Evolutionary conservation across 2,797 vertebrate species (phyloP).

Genomic region (Lycodopsis pacificus): DNA sequence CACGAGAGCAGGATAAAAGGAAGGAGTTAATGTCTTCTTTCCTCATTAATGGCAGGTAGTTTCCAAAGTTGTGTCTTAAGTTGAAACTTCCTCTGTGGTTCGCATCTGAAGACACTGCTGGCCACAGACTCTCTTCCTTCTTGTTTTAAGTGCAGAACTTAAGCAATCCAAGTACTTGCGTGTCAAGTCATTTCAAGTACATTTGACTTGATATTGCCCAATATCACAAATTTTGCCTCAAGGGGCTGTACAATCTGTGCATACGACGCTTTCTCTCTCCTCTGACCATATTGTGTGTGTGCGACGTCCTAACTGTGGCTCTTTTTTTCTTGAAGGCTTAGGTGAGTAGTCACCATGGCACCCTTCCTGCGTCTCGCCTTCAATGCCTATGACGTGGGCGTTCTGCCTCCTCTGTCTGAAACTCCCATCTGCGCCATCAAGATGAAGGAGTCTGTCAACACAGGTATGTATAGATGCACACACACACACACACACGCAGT

Average conservation of each 20-base stretch:
- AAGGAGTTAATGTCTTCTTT: constrained; percentile 18
- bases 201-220: background rate
- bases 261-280: background rate
- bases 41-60: constrained; percentile 30
- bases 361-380: constrained; percentile 96
- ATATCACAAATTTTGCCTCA: background rate
- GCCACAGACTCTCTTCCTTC: constrained; percentile 41
- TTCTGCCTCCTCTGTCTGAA: constrained; percentile 76
- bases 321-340: constrained; percentile 51
- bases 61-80: constrained; percentile 44
- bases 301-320: constrained; percentile 25
- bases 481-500: background rate
- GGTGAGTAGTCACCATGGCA: constrained; percentile 87
- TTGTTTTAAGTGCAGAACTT: constrained; percentile 42
- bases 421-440: constrained; percentile 94
- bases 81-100: constrained; percentile 55
- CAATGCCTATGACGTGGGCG: constrained; percentile 89
- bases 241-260: background rate
- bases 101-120: background rate
- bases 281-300: background rate
- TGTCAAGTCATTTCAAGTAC: background rate
- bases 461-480: constrained; percentile 83
- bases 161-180: constrained; percentile 7
- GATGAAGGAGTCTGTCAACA: constrained; percentile 96
- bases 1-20: background rate